Evolutionary conservation across 2,113 vertebrate species (phyloP).

Genomic region (Podarcis muralis): DNA sequence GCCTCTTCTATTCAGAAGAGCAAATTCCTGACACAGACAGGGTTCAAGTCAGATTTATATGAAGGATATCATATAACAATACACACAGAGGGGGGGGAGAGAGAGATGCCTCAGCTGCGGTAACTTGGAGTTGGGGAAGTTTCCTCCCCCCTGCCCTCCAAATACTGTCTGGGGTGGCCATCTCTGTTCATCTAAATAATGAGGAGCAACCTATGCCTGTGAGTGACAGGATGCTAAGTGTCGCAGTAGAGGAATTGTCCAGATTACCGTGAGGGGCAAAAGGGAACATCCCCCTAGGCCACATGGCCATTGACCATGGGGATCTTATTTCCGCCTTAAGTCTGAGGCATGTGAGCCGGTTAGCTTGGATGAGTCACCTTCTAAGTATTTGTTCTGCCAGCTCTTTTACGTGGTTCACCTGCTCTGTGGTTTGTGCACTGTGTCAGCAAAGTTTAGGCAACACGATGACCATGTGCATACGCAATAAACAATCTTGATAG

Average conservation of each 20-base stretch:
- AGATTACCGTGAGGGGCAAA: neutral
- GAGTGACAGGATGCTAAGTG: neutral
- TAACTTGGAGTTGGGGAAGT: neutral
- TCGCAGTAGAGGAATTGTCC: neutral
- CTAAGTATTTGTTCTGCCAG: neutral
- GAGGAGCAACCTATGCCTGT: neutral
- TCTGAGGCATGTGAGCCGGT: neutral
- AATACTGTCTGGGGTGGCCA: neutral
- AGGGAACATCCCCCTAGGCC: too few species aligned
- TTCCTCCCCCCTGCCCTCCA: neutral
- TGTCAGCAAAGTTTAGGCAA: too few species aligned
- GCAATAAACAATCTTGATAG: too few species aligned
- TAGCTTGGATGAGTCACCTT: neutral
- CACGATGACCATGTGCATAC: too few species aligned
- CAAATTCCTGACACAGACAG: neutral
- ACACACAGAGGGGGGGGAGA: too few species aligned
- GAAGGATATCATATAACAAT: neutral
- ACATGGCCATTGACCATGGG: neutral
- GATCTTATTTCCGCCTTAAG: neutral
- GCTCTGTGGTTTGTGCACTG: neutral
- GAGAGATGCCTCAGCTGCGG: neutral
- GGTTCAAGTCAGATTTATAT: neutral
- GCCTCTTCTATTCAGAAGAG: too few species aligned
- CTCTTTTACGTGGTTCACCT: neutral
- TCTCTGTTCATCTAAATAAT: neutral